Conservation (phyloP, 1,140 invertebrate genomes). For the Bicyclus anynana region DNA sequence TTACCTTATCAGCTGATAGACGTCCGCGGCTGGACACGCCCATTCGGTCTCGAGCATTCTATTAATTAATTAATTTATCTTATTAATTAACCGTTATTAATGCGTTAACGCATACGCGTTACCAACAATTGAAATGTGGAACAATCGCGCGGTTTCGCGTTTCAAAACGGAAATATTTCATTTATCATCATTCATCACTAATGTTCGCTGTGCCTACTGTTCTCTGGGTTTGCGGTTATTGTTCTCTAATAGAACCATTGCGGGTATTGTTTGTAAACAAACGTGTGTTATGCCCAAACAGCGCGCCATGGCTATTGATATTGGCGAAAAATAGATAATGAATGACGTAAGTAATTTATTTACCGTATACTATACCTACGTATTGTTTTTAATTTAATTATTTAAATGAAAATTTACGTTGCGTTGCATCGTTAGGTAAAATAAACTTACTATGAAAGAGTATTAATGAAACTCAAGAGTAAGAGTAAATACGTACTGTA, state of each 20-base stretch:
- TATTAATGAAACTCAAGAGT: too few species aligned
- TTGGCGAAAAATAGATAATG: background rate
- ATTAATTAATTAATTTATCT: too few species aligned
- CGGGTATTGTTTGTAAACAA: conserved; percentile 16
- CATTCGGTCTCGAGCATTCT: too few species aligned
- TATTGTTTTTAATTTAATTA: too few species aligned
- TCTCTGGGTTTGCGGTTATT: background rate
- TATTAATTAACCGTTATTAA: background rate
- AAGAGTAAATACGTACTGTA: too few species aligned
- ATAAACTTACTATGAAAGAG: too few species aligned
- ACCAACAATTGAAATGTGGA: conserved; percentile 34
- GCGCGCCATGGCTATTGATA: background rate
- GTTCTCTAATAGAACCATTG: conserved; percentile 9
- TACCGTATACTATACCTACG: background rate
- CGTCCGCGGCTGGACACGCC: too few species aligned
- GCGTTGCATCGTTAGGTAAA: too few species aligned
- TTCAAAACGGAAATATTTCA: conserved; percentile 38
- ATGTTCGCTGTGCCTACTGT: background rate
- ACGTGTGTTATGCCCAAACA: background rate
- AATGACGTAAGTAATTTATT: background rate
- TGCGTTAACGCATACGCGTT: conserved; percentile 9
- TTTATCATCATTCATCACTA: conserved; percentile 19
- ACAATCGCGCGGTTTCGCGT: conserved; percentile 44
- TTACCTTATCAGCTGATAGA: too few species aligned
- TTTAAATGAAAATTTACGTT: too few species aligned